phyloP scores from a whole-genome alignment of 1,140 invertebrate genomes.

The Heliconius eleuchia region DNA sequence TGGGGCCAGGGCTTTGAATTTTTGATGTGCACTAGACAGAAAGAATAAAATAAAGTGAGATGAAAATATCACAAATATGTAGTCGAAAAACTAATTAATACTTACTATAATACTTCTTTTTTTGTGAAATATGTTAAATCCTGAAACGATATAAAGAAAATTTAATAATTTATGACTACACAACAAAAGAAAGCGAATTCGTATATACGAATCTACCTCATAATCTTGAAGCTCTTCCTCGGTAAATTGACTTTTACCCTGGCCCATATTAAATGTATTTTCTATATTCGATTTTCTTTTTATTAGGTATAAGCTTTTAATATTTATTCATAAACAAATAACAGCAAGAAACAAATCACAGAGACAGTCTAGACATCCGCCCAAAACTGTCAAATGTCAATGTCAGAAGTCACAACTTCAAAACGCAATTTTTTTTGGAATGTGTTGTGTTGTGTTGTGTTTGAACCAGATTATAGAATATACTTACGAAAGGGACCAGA shows the following conservation, averaged over 20 bases:
- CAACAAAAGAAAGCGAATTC: not conserved
- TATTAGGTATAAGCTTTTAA: not conserved
- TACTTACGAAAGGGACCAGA: no score
- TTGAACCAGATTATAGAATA: no score
- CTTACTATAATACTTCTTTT: constrained; percentile 95
- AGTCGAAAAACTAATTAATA: constrained; percentile 47
- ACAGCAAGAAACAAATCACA: not conserved
- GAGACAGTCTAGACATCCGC: not conserved
- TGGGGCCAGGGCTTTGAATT: constrained; percentile 92
- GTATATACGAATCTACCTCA: constrained; percentile 84
- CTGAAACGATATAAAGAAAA: constrained; percentile 31
- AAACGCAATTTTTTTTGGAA: not conserved
- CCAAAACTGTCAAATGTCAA: constrained; percentile 11
- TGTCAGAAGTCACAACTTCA: not conserved
- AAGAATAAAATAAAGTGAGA: not conserved
- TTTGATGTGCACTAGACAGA: constrained; percentile 88
- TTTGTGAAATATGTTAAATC: constrained; percentile 93
- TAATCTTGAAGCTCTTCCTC: constrained; percentile 95
- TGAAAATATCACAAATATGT: not conserved
- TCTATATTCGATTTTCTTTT: not conserved
- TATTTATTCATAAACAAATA: constrained; percentile 5
- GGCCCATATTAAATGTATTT: constrained; percentile 84
- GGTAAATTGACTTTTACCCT: constrained; percentile 90
- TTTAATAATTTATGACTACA: constrained; percentile 22
- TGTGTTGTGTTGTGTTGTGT: no score